Evolutionary conservation across 1,140 invertebrate species (phyloP).

Genomic region (Nixonia krombeini): DNA sequence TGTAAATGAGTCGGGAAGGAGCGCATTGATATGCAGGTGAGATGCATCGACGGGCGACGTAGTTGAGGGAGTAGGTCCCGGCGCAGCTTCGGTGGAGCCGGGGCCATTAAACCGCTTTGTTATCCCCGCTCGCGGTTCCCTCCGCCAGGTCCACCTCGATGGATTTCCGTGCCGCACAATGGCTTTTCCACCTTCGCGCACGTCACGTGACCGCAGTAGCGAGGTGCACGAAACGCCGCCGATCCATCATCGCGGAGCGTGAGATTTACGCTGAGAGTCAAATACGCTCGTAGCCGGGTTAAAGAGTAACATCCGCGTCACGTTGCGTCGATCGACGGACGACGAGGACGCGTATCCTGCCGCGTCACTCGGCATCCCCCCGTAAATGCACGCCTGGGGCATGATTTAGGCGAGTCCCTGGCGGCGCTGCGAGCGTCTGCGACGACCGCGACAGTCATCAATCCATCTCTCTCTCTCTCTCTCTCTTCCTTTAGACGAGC

Average conservation of each 20-base stretch:
- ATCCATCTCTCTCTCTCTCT: no score
- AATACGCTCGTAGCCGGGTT: no score
- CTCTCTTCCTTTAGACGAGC: no score
- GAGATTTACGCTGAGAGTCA: no score
- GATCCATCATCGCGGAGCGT: no score
- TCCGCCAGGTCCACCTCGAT: no score
- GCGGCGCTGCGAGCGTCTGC: constrained; percentile 33
- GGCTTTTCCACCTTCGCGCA: no score
- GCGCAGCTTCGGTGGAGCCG: constrained; percentile 29
- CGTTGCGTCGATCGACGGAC: no score
- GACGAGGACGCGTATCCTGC: constrained; percentile 32
- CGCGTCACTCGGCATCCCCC: constrained; percentile 32
- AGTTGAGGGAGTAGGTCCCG: constrained; percentile 54
- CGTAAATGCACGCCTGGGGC: constrained; percentile 19
- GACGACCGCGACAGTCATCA: constrained; percentile 49
- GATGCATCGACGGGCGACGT: constrained; percentile 48
- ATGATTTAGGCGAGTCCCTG: constrained; percentile 45
- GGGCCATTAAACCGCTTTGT: constrained; percentile 32
- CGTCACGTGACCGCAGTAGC: no score
- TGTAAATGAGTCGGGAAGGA: constrained; percentile 32
- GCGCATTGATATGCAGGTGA: constrained; percentile 59
- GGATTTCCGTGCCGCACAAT: no score
- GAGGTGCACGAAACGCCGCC: no score
- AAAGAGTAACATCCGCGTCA: no score
- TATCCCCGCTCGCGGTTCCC: constrained; percentile 21